Percentiles rank a stretch among this genome's conserved stretches.
These are phyloP conservation scores for Drepana arcuata DNA, from an alignment of 1,140 invertebrate species.

Conservation along the genomic window DNA sequence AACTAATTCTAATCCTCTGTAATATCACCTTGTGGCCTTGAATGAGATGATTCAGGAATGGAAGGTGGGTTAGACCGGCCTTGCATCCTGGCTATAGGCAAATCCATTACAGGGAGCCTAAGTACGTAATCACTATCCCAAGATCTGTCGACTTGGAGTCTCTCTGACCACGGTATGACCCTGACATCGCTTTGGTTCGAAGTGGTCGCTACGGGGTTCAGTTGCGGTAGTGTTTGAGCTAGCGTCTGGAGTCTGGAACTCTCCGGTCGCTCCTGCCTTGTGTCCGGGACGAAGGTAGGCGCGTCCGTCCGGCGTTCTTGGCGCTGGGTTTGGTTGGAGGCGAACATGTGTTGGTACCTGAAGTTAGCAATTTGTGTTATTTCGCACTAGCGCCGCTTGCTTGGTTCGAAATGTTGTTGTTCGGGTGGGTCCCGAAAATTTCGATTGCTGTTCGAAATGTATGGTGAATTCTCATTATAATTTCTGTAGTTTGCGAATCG, in stretches of 20 bases:
- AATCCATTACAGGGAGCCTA: conserved; percentile 38
- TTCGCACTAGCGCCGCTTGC: no score
- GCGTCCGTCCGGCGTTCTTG: conserved; percentile 19
- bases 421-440: no score
- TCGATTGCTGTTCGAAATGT: no score
- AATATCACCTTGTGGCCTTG: conserved; percentile 26
- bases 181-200: conserved; percentile 21
- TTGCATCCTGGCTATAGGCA: conserved; percentile 31
- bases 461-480: no score
- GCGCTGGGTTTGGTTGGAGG: conserved; percentile 19
- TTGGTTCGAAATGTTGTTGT: no score
- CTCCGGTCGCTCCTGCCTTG: conserved; percentile 24
- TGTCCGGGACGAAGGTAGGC: conserved; percentile 34
- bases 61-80: no score
- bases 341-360: conserved; percentile 54
- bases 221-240: conserved; percentile 43
- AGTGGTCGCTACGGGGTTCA: conserved; percentile 25
- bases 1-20: conserved; percentile 36
- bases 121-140: conserved; percentile 43
- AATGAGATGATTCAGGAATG: conserved; percentile 37
- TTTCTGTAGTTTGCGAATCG: no score
- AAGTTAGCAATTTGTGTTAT: no score
- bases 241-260: conserved; percentile 33
- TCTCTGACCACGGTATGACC: conserved; percentile 43
- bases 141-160: conserved; percentile 21